Percentiles rank a stretch among this genome's conserved stretches.
Conservation (phyloP, 2,797 vertebrate genomes). For the Brachymystax lenok region DNA sequence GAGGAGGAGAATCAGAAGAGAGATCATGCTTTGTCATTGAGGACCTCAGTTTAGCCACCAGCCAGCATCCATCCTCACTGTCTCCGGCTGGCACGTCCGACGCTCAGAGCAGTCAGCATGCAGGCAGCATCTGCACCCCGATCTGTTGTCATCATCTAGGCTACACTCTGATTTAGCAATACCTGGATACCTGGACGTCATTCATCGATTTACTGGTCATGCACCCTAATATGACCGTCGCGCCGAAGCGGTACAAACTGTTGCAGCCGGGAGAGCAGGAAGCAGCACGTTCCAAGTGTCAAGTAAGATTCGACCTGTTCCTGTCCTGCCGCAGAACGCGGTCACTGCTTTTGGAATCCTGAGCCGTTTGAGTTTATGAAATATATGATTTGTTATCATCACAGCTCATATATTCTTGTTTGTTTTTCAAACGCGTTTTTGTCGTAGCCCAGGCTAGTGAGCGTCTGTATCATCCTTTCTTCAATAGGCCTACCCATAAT, state of each 20-base stretch:
- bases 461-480: slow-evolving; percentile 23
- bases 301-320: slow-evolving; percentile 66
- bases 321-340: slow-evolving; percentile 59
- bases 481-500: slow-evolving; percentile 66
- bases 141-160: slow-evolving; percentile 61
- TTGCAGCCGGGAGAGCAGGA: slow-evolving; percentile 44
- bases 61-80: slow-evolving; percentile 55
- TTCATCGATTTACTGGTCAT: slow-evolving; percentile 32
- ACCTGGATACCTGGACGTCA: slow-evolving; percentile 56
- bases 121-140: slow-evolving; percentile 62
- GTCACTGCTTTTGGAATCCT: slow-evolving; percentile 59
- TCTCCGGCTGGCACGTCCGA: slow-evolving; percentile 69
- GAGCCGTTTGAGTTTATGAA: slow-evolving; percentile 39
- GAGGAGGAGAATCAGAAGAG: slow-evolving; percentile 29
- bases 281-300: slow-evolving; percentile 63
- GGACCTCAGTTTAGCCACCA: slow-evolving; percentile 44
- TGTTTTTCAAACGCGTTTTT: slow-evolving; percentile 40
- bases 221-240: slow-evolving; percentile 35
- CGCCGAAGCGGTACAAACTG: slow-evolving; percentile 52
- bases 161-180: slow-evolving; percentile 49
- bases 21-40: slow-evolving; percentile 78
- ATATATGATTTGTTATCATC: slow-evolving; percentile 45
- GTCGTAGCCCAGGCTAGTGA: slow-evolving; percentile 43
- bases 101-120: slow-evolving; percentile 59
- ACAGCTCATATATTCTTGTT: slow-evolving; percentile 50